phyloP scores from a whole-genome alignment of 2,113 vertebrate genomes.

The Phoxinus phoxinus region DNA sequence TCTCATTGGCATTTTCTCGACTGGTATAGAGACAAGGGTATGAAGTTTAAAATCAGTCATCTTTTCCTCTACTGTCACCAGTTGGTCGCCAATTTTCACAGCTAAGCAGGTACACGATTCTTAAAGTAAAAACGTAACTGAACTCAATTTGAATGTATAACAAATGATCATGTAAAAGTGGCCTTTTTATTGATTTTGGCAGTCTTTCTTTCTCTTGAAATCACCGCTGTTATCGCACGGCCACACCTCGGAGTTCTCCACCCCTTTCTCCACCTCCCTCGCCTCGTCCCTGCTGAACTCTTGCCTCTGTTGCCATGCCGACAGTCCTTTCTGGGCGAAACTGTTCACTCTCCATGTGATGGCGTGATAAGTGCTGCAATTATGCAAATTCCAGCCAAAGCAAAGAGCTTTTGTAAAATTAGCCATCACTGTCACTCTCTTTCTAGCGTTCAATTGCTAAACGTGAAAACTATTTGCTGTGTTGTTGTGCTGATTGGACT shows the following conservation, averaged over 20 bases:
- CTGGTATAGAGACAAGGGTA: background rate
- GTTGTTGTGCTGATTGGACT: slow-evolving; percentile 20
- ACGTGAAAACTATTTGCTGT: background rate
- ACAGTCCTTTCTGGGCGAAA: slow-evolving; percentile 64
- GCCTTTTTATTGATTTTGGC: background rate
- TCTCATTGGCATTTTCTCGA: background rate
- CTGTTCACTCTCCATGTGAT: slow-evolving; percentile 64
- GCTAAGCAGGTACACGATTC: background rate
- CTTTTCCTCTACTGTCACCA: background rate
- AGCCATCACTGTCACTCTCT: slow-evolving; percentile 52
- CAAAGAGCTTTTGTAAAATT: slow-evolving; percentile 69
- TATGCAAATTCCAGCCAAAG: slow-evolving; percentile 75
- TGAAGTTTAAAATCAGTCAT: background rate
- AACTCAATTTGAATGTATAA: background rate
- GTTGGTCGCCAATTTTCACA: background rate
- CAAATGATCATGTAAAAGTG: background rate
- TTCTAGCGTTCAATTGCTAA: slow-evolving; percentile 16
- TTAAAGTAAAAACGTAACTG: background rate
- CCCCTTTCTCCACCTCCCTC: slow-evolving; percentile 14
- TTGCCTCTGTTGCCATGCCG: slow-evolving; percentile 74
- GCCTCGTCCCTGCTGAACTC: slow-evolving; percentile 66
- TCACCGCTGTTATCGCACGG: background rate
- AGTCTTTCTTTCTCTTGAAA: background rate
- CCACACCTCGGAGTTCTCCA: slow-evolving; percentile 6
- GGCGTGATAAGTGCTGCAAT: slow-evolving; percentile 78